These are phyloP conservation scores for Merluccius polli DNA, from an alignment of 2,797 vertebrate species.

Conservation along the genomic window DNA sequence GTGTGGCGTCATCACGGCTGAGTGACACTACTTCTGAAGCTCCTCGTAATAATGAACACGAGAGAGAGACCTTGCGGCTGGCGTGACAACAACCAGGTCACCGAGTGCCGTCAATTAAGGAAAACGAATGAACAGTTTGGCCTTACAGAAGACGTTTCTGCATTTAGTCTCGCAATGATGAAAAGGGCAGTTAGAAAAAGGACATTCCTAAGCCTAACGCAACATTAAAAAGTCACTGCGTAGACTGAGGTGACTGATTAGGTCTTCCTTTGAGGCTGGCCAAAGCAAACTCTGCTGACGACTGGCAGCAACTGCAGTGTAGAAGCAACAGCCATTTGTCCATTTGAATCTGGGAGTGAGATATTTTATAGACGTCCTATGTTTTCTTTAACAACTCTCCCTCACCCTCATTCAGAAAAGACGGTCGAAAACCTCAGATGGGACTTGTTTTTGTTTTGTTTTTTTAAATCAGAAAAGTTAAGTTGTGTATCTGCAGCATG, in stretches of 20 bases:
- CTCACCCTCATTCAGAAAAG: not conserved
- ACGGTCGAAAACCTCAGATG: not conserved
- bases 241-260: constrained; percentile 1
- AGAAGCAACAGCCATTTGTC: not conserved
- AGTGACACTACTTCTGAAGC: not conserved
- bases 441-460: no score
- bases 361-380: not conserved
- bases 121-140: not conserved
- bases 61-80: not conserved
- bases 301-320: not conserved
- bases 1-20: not conserved
- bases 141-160: not conserved
- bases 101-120: not conserved
- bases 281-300: not conserved
- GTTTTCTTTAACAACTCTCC: not conserved
- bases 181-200: not conserved
- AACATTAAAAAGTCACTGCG: not conserved
- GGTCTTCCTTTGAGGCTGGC: not conserved
- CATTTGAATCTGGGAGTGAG: not conserved
- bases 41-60: not conserved
- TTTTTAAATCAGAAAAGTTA: no score
- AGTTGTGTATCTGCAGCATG: no score
- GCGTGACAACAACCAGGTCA: not conserved
- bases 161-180: not conserved
- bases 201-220: not conserved